Conservation (phyloP, 2,888 invertebrate species). For the Yponomeuta malinellus region DNA sequence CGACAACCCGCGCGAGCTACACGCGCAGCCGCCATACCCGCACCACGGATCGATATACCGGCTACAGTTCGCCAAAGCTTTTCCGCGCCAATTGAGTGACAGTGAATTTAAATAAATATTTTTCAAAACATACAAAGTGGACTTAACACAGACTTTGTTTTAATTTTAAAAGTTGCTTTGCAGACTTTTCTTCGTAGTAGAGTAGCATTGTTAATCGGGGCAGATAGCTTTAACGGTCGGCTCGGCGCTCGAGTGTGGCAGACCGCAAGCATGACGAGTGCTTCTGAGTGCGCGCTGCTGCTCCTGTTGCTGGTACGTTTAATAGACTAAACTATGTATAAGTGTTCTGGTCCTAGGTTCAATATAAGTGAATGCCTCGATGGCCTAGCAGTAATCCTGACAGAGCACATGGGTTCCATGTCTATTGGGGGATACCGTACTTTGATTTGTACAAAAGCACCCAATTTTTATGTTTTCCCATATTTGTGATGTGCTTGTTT, state of each 20-base stretch:
- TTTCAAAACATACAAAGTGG: background rate
- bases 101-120: background rate
- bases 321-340: conserved; percentile 16
- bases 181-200: conserved; percentile 40
- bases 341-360: too few relatives aligned
- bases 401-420: too few relatives aligned
- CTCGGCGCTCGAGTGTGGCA: conserved; percentile 72
- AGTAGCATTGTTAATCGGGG: conserved; percentile 67
- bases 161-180: background rate
- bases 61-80: conserved; percentile 2
- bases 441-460: too few relatives aligned
- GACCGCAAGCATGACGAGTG: conserved; percentile 74
- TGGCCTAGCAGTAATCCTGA: too few relatives aligned
- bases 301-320: conserved; percentile 61
- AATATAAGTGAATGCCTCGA: too few relatives aligned
- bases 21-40: conserved; percentile 16
- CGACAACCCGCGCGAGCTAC: conserved; percentile 50
- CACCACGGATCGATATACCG: background rate
- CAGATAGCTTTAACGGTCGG: conserved; percentile 74
- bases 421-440: too few relatives aligned
- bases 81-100: background rate
- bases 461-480: too few relatives aligned
- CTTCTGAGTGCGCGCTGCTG: conserved; percentile 60
- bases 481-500: too few relatives aligned
- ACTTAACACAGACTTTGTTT: background rate